phyloP scores from a whole-genome alignment of 2,797 vertebrate species.

The Harpagifer antarcticus region DNA sequence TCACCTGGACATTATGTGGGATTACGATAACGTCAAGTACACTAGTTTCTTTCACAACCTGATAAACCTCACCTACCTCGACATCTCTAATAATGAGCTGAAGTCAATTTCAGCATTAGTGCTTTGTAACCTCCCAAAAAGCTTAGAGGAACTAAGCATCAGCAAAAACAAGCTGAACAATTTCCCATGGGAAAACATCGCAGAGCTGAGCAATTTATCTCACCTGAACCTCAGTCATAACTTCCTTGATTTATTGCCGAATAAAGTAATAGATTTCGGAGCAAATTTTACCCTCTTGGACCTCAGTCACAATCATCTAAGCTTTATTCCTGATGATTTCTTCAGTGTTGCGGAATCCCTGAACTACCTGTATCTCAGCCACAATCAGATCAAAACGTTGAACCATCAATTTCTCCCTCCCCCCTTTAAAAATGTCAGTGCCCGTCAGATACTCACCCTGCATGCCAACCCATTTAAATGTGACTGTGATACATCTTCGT shows the following conservation, averaged over 20 bases:
- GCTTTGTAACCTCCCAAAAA: constrained; percentile 78
- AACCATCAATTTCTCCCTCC: constrained; percentile 70
- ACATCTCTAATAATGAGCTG: constrained; percentile 84
- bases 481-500: constrained; percentile 84
- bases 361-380: constrained; percentile 74
- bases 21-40: constrained; percentile 77
- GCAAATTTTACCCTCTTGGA: constrained; percentile 77
- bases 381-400: constrained; percentile 84
- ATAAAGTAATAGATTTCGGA: constrained; percentile 63
- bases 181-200: constrained; percentile 85
- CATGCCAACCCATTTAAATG: constrained; percentile 88
- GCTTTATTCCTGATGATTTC: constrained; percentile 79
- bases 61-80: constrained; percentile 78
- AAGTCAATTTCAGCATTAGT: constrained; percentile 66
- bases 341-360: constrained; percentile 72
- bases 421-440: constrained; percentile 62
- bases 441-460: constrained; percentile 81
- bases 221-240: constrained; percentile 85
- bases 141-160: constrained; percentile 72
- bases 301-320: constrained; percentile 85
- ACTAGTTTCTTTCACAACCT: constrained; percentile 83
- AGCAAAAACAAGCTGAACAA: constrained; percentile 76
- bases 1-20: constrained; percentile 85
- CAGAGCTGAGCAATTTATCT: constrained; percentile 70
- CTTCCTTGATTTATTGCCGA: constrained; percentile 69